Percentiles rank a stretch among this genome's conserved stretches.
These are phyloP conservation scores for Drosophila quadrilineata DNA, from an alignment of 1,140 invertebrate genomes.

Conservation along the genomic window DNA sequence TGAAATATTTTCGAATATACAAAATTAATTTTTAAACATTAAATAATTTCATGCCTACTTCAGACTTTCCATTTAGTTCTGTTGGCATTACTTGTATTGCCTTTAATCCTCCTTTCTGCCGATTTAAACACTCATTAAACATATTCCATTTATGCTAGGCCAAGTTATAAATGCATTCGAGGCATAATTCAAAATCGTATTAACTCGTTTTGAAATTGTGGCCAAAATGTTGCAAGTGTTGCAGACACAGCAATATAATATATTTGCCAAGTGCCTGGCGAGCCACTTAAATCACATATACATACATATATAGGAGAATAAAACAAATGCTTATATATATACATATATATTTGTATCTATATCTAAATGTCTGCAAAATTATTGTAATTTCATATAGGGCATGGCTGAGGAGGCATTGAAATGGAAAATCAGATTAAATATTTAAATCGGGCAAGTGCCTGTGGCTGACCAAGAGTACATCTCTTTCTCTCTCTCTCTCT, in stretches of 20 bases:
- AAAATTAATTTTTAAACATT: no score
- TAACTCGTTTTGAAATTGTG: constrained; percentile 15
- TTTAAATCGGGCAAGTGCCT: constrained; percentile 64
- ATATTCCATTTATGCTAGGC: neutral
- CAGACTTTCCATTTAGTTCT: no score
- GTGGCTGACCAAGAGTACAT: constrained; percentile 53
- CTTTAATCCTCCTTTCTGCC: no score
- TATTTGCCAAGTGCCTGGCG: constrained; percentile 16
- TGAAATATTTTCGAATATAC: no score
- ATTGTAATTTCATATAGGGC: constrained; percentile 48
- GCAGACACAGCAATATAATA: constrained; percentile 23
- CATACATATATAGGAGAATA: no score
- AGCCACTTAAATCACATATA: constrained; percentile 41
- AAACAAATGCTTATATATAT: neutral
- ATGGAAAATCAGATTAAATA: constrained; percentile 77
- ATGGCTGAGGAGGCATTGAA: constrained; percentile 42
- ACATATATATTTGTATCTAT: neutral
- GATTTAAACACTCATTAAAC: neutral
- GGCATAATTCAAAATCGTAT: constrained; percentile 18
- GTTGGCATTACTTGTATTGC: no score
- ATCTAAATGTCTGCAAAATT: constrained; percentile 21
- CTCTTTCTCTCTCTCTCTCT: neutral
- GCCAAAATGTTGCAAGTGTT: constrained; percentile 32
- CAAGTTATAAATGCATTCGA: neutral
- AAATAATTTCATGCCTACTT: no score